A percentile compares a stretch with the other conserved stretches of the same genome.
phyloP scores from a whole-genome alignment of 2,113 vertebrate species.

The Bos indicus region DNA sequence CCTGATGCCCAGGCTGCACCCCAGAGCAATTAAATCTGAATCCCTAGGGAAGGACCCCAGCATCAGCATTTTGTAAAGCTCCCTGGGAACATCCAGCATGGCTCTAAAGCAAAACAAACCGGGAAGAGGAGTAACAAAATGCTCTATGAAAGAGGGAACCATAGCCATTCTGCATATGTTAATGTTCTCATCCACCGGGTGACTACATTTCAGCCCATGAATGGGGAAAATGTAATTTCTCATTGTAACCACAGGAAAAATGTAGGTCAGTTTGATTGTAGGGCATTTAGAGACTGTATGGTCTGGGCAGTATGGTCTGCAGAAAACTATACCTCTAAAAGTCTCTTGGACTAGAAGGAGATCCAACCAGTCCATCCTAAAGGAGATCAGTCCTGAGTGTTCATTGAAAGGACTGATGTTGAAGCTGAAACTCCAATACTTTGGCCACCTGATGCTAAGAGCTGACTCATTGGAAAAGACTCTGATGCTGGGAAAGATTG shows the following conservation, averaged over 20 bases:
- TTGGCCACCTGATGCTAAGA: neutral
- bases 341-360: neutral
- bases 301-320: neutral
- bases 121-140: neutral
- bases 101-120: neutral
- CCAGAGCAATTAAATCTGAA: neutral
- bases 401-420: neutral
- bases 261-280: neutral
- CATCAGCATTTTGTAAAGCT: neutral
- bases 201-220: neutral
- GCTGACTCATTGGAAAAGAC: neutral
- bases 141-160: neutral
- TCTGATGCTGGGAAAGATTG: neutral
- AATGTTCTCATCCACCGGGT: neutral
- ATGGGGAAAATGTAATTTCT: neutral
- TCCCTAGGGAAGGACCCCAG: neutral
- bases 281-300: neutral
- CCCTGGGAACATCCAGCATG: neutral
- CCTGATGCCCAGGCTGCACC: neutral
- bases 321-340: neutral
- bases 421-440: neutral
- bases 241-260: neutral
- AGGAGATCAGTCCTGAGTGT: neutral
- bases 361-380: neutral
- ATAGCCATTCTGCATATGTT: neutral